Evolutionary conservation across 2,113 vertebrate species (phyloP).

Genomic region (Perca flavescens): DNA sequence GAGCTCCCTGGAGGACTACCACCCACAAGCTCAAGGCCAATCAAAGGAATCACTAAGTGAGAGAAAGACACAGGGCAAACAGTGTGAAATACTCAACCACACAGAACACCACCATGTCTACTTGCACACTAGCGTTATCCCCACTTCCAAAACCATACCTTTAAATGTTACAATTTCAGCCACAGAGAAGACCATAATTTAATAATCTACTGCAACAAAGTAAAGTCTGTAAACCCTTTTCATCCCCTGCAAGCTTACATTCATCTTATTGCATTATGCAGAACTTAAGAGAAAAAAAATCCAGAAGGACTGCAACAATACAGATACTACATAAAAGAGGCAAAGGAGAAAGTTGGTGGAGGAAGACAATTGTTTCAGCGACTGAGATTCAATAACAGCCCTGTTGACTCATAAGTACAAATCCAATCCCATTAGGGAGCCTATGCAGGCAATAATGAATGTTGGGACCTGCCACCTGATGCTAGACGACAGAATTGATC

Average conservation of each 20-base stretch:
- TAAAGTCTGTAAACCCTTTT: slow-evolving; percentile 44
- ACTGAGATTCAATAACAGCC: slow-evolving; percentile 68
- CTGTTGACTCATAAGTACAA: slow-evolving; percentile 78
- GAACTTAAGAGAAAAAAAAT: slow-evolving; percentile 46
- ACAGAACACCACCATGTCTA: slow-evolving; percentile 32
- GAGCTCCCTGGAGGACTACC: slow-evolving; percentile 74
- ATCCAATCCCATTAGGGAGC: slow-evolving; percentile 76
- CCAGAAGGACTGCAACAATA: slow-evolving; percentile 28
- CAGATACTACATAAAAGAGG: slow-evolving; percentile 34
- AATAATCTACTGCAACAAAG: slow-evolving; percentile 61
- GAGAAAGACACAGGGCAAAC: slow-evolving; percentile 53
- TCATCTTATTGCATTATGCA: slow-evolving; percentile 46
- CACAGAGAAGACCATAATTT: slow-evolving; percentile 29
- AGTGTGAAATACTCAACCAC: slow-evolving; percentile 31
- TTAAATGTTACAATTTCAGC: slow-evolving; percentile 30
- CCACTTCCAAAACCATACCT: slow-evolving; percentile 13
- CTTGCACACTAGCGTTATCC: slow-evolving; percentile 17
- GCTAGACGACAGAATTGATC: slow-evolving; percentile 74
- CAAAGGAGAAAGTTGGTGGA: slow-evolving; percentile 51
- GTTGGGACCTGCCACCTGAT: slow-evolving; percentile 74
- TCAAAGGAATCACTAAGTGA: slow-evolving; percentile 70
- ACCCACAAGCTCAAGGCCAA: slow-evolving; percentile 68
- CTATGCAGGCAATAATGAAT: slow-evolving; percentile 75
- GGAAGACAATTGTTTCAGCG: slow-evolving; percentile 50
- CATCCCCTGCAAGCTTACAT: slow-evolving; percentile 50